These are phyloP conservation scores for Habrosyne pyritoides DNA, from an alignment of 2,888 invertebrate genomes.

Conservation along the genomic window DNA sequence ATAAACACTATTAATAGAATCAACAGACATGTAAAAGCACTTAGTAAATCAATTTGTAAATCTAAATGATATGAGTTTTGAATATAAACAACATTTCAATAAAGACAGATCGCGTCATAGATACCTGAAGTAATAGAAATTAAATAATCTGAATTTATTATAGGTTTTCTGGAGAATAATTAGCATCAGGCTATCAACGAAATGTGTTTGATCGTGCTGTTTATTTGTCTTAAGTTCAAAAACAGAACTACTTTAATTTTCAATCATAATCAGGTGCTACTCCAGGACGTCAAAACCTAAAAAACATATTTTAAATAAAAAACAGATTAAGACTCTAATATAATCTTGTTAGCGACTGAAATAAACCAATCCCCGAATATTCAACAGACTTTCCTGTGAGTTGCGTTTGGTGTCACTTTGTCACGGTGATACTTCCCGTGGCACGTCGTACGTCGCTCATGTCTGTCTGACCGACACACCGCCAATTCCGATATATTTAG, in stretches of 20 bases:
- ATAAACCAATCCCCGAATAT: background rate
- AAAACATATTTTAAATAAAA: background rate
- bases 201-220: background rate
- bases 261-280: too few species aligned
- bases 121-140: background rate
- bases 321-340: background rate
- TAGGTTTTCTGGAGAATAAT: background rate
- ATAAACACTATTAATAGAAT: slow-evolving; percentile 9
- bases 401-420: slow-evolving; percentile 29
- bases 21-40: slow-evolving; percentile 8
- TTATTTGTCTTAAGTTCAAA: too few species aligned
- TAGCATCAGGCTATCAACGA: background rate
- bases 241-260: too few species aligned
- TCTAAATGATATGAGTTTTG: background rate
- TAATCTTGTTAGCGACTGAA: background rate
- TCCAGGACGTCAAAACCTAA: background rate
- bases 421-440: slow-evolving; percentile 32
- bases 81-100: too few species aligned
- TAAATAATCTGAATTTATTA: background rate
- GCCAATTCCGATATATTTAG: slow-evolving; percentile 53
- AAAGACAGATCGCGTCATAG: too few species aligned
- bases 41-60: background rate
- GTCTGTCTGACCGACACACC: slow-evolving; percentile 35
- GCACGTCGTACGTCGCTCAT: slow-evolving; percentile 21
- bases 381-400: background rate